Base-by-base conservation (phyloP, 2,797 vertebrate genomes). In the Decapterus maruadsi region DNA sequence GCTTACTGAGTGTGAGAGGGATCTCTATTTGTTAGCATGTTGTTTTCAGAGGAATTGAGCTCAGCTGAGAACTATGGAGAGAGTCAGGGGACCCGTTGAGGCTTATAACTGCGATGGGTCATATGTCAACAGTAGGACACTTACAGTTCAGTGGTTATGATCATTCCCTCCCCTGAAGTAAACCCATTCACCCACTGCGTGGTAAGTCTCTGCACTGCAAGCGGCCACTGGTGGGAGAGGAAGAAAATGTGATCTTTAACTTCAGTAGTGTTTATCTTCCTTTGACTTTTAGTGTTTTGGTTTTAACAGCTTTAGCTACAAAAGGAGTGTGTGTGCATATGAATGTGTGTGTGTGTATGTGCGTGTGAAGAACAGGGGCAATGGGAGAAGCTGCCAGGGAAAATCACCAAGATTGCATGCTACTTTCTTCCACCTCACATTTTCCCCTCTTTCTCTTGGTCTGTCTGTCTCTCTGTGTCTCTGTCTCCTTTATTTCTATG, bases 111-210 rank as follows among this genome's bases (percentile, higher is more conserved):
- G 64, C 81, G 59, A 67, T 79, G 92, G 90, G 90, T 93, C 90
- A 90, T 56, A 87, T 88, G 90, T 87, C 83, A 86, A 91, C 91
- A 87, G 83, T 79, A 81, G 90, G 79, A 91, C 87, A 78, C 89
- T 91, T 87, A 89, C 83, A 93, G 89, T 90, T 93, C 89, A 90
- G 85, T 31, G 80, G 83, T 92, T 90, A 89, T 78, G 86, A 92
- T 83, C 87, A 77, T 68, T 92, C 90, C 87, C 90, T 87, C 73
- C 78, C 78, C 81, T 85, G 77, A 90, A 82, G 83, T 87, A 90
- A 90, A 93, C 80, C 83, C 68, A 68, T 81, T 88, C 82, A 89
- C 90, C 89, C 75, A 63, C 84, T 60, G 87, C 71, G 77, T 17
- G 53, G 73, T 83, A n/a, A 82, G 77, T 86, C 86, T 82, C 87